Conservation (phyloP, 2,888 invertebrate genomes). For the Acanthosepion pharaonis region DNA sequence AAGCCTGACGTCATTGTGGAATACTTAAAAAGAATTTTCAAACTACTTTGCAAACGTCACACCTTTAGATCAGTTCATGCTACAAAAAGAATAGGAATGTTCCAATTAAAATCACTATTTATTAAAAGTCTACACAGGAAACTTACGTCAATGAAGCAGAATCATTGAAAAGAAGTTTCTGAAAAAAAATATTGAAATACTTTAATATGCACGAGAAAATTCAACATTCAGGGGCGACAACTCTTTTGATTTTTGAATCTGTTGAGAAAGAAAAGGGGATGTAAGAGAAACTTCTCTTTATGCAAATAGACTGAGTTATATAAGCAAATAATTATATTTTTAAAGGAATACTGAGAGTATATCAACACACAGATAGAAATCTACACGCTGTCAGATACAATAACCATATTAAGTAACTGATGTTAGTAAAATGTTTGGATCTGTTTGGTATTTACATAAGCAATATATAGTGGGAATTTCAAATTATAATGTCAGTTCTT, state of each 20-base stretch:
- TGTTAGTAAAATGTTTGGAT: too few relatives aligned
- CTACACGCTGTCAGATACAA: too few relatives aligned
- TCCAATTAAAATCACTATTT: not conserved
- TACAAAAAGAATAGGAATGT: not conserved
- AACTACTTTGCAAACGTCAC: not conserved
- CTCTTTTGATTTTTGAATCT: not conserved
- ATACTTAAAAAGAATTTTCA: not conserved
- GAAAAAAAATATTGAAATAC: not conserved
- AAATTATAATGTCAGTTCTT: too few relatives aligned
- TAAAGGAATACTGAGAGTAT: too few relatives aligned
- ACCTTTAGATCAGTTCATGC: not conserved
- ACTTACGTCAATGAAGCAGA: not conserved
- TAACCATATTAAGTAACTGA: too few relatives aligned
- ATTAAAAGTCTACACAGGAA: not conserved
- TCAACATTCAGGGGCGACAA: not conserved
- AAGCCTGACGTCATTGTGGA: not conserved
- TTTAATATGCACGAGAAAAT: not conserved
- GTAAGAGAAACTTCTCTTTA: too few relatives aligned
- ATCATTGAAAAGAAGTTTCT: not conserved
- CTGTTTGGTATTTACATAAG: too few relatives aligned
- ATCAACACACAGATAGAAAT: too few relatives aligned
- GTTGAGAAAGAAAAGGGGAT: not conserved
- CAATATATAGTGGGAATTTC: too few relatives aligned
- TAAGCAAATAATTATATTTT: not conserved
- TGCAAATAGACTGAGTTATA: too few relatives aligned